phyloP scores from a whole-genome alignment of 2,797 vertebrate species.

The Mormyrops boulengeri region DNA sequence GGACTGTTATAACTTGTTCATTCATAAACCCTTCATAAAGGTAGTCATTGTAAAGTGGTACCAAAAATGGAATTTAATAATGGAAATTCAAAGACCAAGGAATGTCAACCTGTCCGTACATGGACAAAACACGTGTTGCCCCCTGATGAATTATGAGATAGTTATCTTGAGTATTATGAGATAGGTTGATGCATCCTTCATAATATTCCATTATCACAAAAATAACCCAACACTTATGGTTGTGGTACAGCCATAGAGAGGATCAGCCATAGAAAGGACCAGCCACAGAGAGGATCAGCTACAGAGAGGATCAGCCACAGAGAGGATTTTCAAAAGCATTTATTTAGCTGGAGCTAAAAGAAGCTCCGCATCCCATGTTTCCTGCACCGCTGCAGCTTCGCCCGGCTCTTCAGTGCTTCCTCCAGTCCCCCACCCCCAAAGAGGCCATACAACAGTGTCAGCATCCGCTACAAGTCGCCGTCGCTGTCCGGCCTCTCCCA shows the following conservation, averaged over 20 bases:
- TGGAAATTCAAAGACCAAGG: background rate
- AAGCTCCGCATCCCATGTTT: background rate
- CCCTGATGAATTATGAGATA: background rate
- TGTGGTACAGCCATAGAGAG: background rate
- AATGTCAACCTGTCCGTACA: background rate
- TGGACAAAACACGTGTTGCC: background rate
- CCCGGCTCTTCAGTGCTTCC: constrained; percentile 91
- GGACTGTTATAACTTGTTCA: background rate
- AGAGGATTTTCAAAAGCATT: background rate
- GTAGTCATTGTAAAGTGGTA: background rate
- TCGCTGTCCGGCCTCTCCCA: constrained; percentile 81
- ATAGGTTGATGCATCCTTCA: background rate
- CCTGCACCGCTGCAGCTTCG: constrained; percentile 70
- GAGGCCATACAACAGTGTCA: constrained; percentile 72
- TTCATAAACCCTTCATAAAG: background rate
- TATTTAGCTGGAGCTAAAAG: background rate
- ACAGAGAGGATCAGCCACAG: background rate
- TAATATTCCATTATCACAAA: background rate
- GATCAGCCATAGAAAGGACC: background rate
- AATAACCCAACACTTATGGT: background rate
- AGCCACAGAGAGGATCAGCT: background rate
- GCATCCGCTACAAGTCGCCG: constrained; percentile 79
- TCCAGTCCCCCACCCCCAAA: constrained; percentile 72
- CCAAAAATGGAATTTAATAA: background rate
- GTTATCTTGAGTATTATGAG: background rate